Evolutionary conservation across 1,140 invertebrate genomes (phyloP), one percentile per base, ranked within the genome.

Genomic region (Bombus superbus): DNA sequence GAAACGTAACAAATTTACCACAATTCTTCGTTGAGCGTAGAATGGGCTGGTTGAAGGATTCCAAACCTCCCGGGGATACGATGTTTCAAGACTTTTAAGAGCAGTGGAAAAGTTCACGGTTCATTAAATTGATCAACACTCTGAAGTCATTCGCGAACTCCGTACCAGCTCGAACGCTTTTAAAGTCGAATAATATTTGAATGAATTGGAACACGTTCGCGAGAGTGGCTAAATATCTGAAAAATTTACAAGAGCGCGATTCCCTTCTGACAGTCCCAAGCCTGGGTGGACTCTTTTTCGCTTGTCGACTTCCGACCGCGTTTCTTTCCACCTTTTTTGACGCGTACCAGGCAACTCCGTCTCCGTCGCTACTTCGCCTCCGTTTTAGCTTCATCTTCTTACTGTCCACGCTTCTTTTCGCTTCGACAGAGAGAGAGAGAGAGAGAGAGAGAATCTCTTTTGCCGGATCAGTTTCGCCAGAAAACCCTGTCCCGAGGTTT

Each of bases 371-470:
- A 62, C 62, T 83, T 77, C 69, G 77, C 74, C 74, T 57, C 35
- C 81, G n/a, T n/a, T 83, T 82, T 83, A 76, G 73, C 76, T 53
- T 85, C 83, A 73, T 79, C 77, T 85, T 80, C 83, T 80, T 80
- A 85, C 68, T 53, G 57, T 80, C 83, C 83, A 38, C 53, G 38
- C 22, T 73, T 81, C 35, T 35, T 73, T 32, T 38, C 40, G 11
- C 53, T 47, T 40, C 76, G 6, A 25, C 32, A 25, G 25, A 44
- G 25, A 59, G 3, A 28, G 73, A 35, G 69, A 35, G 0, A 68
- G n/a, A n/a, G 15, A 47, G 57, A 66, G 69, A 73, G 15, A 71
- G 47, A 73, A 72, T 85, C 44, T 32, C 47, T 28, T 78, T 73
- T 35, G 8, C 53, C 35, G 44, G 22, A 25, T 22, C 47, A n/a